Evolutionary conservation across 2,113 vertebrate genomes (phyloP), one percentile per base, ranked within the genome.

Genomic region (Himantopus leucocephalus): DNA sequence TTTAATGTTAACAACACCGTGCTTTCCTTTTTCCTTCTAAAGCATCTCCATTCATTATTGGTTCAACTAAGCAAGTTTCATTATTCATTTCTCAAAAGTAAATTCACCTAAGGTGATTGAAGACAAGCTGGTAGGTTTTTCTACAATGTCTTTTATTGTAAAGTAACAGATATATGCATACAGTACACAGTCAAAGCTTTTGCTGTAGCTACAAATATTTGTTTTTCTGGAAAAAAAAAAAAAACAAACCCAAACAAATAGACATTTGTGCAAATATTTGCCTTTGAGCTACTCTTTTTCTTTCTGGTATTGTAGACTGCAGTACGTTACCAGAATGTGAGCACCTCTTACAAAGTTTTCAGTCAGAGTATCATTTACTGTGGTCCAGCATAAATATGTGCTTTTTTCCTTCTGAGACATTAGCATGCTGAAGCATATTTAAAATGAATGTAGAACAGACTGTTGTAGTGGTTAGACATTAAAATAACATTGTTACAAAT

Each of bases 51-150:
- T 84, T 96, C 85, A 59, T 94, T 96, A 77, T 80, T 60, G 63
- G 37, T 95, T 95, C 72, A 66, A 47, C 35, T 81, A 80, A 96
- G 77, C 66, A 90, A 85, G 55, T 90, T 88, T 84, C 74, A 63
- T 89, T 97, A 94, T 90, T 96, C 48, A 89, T 64, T 89, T 94
- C 90, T 90, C 62, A 92, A 73, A 96, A 86, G 59, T 71, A 95
- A 94, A 91, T 97, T 96, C 85, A 85, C 71, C 37, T 94, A 67
- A 95, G 73, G 77, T 96, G 90, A 75, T 64, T 67, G 60, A 92
- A 94, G 56, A 72, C 73, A 92, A 90, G 19, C 30, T 91, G 89
- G 64, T 90, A 67, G 59, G 39, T 95, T 95, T 97, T 95, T 83
- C 77, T 85, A 27, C 48, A 14, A 13, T 3, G 27, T 73, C 47